Evolutionary conservation across 2,888 invertebrate species (phyloP).

Genomic region (Mesorhabditis belari): DNA sequence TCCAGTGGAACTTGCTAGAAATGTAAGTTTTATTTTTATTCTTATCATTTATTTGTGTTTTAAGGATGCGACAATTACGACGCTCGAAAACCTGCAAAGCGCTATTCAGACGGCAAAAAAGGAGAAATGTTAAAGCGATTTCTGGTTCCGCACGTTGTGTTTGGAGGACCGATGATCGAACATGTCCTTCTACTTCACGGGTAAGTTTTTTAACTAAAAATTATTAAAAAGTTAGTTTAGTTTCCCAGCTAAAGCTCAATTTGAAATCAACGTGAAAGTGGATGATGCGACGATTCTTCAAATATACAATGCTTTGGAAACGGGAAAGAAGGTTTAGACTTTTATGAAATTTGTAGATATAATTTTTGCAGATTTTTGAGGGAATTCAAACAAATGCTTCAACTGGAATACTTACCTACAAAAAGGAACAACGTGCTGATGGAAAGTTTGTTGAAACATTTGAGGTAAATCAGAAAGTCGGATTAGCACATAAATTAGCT

Average conservation of each 20-base stretch:
- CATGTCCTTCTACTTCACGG: conserved; percentile 74
- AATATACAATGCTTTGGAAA: background rate
- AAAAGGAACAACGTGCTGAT: conserved; percentile 59
- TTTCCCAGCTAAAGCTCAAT: background rate
- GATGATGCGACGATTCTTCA: background rate
- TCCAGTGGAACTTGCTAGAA: conserved; percentile 4
- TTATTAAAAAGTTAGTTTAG: too few relatives aligned
- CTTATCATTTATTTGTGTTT: too few relatives aligned
- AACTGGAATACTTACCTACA: conserved; percentile 69
- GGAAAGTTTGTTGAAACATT: conserved; percentile 14
- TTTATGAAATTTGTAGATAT: background rate
- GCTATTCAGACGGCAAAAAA: conserved; percentile 26
- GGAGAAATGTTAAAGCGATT: conserved; percentile 12
- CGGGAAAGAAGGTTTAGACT: background rate
- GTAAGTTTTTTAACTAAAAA: too few relatives aligned
- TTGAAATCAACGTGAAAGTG: conserved; percentile 1
- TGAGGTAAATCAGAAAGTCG: conserved; percentile 7
- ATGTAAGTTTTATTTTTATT: too few relatives aligned
- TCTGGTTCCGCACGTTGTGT: conserved; percentile 59
- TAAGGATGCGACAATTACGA: conserved; percentile 16
- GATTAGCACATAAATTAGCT: background rate
- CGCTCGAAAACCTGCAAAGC: conserved; percentile 18
- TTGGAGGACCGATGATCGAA: conserved; percentile 82
- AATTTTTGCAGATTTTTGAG: conserved; percentile 58
- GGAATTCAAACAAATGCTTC: conserved; percentile 59